These are phyloP conservation scores for Adoxophyes honmai DNA, from an alignment of 1,140 invertebrate genomes.

Conservation along the genomic window DNA sequence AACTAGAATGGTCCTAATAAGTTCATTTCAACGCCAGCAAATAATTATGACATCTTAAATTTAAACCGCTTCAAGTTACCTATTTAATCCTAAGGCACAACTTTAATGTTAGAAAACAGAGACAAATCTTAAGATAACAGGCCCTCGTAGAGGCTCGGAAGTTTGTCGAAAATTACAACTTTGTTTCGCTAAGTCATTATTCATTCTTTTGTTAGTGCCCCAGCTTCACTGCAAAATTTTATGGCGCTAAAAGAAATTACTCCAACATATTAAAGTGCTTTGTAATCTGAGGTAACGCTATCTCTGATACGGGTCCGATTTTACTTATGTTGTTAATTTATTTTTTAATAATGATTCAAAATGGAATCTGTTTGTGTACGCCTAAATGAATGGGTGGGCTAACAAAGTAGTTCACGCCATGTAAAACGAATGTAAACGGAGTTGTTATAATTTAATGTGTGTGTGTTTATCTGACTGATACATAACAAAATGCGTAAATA, in stretches of 20 bases:
- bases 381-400: no score
- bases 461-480: no score
- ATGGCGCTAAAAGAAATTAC: conserved; percentile 68
- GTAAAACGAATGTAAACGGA: no score
- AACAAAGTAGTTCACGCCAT: no score
- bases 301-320: conserved; percentile 33
- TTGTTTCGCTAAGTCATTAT: conserved; percentile 70
- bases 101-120: not conserved
- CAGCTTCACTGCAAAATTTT: conserved; percentile 57
- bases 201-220: conserved; percentile 68
- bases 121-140: conserved; percentile 54
- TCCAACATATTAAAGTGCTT: conserved; percentile 67
- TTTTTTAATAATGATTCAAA: no score
- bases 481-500: no score
- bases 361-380: no score
- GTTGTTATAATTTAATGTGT: no score
- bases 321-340: no score
- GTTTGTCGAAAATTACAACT: conserved; percentile 66
- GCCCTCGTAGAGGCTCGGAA: conserved; percentile 44
- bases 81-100: not conserved
- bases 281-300: conserved; percentile 45
- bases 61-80: not conserved
- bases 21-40: no score
- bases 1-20: no score
- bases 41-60: no score